phyloP scores from a whole-genome alignment of 2,113 vertebrate species.

The Pagrus major region DNA sequence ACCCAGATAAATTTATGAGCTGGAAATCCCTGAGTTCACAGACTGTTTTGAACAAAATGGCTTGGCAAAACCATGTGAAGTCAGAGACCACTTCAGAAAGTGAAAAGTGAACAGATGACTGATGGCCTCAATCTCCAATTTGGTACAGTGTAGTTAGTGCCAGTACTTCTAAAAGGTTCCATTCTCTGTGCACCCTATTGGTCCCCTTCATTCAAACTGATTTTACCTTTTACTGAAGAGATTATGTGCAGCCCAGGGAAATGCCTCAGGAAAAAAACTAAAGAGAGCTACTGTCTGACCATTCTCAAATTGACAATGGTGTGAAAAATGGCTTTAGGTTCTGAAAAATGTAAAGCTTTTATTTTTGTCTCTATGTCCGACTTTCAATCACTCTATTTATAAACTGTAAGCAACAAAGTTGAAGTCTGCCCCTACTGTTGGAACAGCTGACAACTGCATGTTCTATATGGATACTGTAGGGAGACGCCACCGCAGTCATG shows the following conservation, averaged over 20 bases:
- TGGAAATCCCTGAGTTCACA: conserved; percentile 54
- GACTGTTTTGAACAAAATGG: neutral
- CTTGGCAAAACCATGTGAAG: neutral
- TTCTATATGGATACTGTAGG: too few species aligned
- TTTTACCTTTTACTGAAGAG: neutral
- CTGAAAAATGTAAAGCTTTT: neutral
- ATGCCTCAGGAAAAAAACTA: neutral
- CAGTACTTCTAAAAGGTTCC: neutral
- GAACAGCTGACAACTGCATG: too few species aligned
- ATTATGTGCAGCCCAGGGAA: neutral
- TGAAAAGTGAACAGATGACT: neutral
- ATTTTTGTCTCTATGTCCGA: neutral
- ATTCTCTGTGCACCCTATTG: neutral
- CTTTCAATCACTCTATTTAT: neutral
- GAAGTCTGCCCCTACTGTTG: too few species aligned
- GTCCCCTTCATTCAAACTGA: neutral
- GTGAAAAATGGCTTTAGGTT: neutral
- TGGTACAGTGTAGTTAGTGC: neutral
- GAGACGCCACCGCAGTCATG: too few species aligned
- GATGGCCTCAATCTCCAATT: neutral
- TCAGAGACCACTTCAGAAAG: too few species aligned
- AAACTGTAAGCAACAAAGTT: too few species aligned
- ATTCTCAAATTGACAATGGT: neutral
- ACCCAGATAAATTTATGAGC: conserved; percentile 70
- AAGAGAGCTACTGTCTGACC: neutral